These are phyloP conservation scores for Drosophila watanabei DNA, from an alignment of 1,140 invertebrate species.

Conservation along the genomic window DNA sequence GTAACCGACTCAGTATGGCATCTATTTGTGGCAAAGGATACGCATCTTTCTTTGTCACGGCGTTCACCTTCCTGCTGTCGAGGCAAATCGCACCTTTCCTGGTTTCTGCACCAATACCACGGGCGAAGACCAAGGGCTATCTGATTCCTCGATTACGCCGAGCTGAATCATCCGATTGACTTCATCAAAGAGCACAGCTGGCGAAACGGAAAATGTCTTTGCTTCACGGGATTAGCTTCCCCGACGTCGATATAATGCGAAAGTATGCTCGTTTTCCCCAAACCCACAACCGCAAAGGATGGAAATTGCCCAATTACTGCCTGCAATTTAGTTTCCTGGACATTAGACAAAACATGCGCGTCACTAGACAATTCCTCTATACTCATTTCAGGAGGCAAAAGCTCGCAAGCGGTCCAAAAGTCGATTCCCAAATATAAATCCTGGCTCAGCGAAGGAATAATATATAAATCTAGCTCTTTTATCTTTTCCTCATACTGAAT, in stretches of 20 bases:
- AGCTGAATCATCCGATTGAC: neutral
- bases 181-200: neutral
- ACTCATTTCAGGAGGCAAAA: too few relatives aligned
- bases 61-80: too few relatives aligned
- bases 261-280: neutral
- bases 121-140: neutral
- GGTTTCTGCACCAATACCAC: conserved; percentile 2
- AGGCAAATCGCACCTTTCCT: neutral
- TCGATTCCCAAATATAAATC: too few relatives aligned
- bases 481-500: too few relatives aligned
- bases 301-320: neutral
- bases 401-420: neutral
- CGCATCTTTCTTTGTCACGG: too few relatives aligned
- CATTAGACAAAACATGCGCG: neutral
- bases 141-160: neutral
- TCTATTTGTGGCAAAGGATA: too few relatives aligned
- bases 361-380: neutral
- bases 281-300: neutral
- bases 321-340: neutral
- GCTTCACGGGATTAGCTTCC: neutral
- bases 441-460: too few relatives aligned
- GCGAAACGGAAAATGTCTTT: neutral
- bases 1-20: too few relatives aligned
- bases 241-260: neutral
- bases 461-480: too few relatives aligned